Evolutionary conservation across 1,140 invertebrate genomes (phyloP), one percentile per base, ranked within the genome.

Genomic region (Lepidurus couesii): DNA sequence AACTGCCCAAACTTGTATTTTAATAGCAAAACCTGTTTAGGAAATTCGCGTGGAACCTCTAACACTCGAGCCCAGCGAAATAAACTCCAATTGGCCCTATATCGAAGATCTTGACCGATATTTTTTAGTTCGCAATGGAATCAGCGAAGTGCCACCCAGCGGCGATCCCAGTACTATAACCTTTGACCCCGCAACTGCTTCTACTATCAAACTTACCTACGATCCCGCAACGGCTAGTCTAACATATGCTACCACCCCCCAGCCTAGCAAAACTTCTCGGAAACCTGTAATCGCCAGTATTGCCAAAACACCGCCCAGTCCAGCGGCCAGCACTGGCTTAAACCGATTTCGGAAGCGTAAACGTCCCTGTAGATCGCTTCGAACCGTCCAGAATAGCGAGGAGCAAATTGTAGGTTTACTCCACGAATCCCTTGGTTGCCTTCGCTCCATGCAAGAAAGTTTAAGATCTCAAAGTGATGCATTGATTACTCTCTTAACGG

Each of bases 161-260:
- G 53, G 16, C 7, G 53, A 65, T 21, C 16, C 16, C 13, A 21
- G 53, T 5, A 65, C 53, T 13, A 65, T 65, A 65, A 65, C 16
- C 13, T 65, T 65, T 9, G 53, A 65, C 13, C n/a, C 53, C 53
- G 21, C 16, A n/a, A 21, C 53, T 21, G 16, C 21, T 7, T 65
- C 53, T 1, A 65, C 53, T 21, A 65, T 65, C 21, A 65, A 65
- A 16, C 53, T 65, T 3, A 65, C 53, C 53, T 65, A 65, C 53
- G 53, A 65, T 65, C 53, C 53, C 53, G 53, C 53, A n/a, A 65
- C 53, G 6, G 53, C 53, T 65, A 65, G 53, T 16, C 13, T 65
- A 11, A 65, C 53, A 7, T 65, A 65, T 21, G 53, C 53, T 7
- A 16, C 53, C 16, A 16, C 53, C 53, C 16, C 13, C 9, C 53